Conservation (phyloP, 2,113 vertebrate species). For the Cebus imitator region DNA sequence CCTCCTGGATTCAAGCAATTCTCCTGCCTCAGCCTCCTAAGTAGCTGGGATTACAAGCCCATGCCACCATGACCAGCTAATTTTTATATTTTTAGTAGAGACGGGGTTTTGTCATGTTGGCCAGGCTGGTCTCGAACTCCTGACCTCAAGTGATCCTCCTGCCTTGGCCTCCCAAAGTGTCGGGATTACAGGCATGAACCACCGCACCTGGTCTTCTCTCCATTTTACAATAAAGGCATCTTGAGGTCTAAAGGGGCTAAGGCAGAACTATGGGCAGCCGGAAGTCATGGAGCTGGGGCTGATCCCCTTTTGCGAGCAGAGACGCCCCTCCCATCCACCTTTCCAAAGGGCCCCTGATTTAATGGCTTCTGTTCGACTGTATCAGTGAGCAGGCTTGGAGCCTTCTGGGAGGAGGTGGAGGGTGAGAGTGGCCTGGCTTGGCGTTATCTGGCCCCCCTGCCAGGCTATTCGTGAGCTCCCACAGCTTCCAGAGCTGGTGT, state of each 20-base stretch:
- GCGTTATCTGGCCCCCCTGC: neutral
- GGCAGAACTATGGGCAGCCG: neutral
- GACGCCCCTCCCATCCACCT: neutral
- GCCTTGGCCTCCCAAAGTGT: too few relatives aligned
- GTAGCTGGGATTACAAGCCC: too few relatives aligned
- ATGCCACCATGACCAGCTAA: too few relatives aligned
- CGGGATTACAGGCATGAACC: too few relatives aligned
- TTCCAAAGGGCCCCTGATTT: neutral
- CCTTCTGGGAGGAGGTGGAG: constrained; percentile 25
- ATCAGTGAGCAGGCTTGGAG: neutral
- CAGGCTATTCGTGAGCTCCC: constrained; percentile 4
- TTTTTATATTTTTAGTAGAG: too few relatives aligned
- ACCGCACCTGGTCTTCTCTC: too few relatives aligned
- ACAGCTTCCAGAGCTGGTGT: constrained; percentile 11
- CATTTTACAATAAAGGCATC: neutral
- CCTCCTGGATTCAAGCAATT: too few relatives aligned
- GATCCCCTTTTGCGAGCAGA: neutral
- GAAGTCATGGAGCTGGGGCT: neutral
- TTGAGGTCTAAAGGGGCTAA: neutral
- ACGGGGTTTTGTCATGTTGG: too few relatives aligned
- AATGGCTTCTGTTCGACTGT: neutral
- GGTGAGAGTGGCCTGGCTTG: neutral
- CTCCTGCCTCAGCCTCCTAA: too few relatives aligned
- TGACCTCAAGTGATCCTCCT: too few relatives aligned
- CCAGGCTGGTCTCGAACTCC: too few relatives aligned